Conservation (phyloP, 2,113 vertebrate genomes). For the Dipodomys spectabilis region DNA sequence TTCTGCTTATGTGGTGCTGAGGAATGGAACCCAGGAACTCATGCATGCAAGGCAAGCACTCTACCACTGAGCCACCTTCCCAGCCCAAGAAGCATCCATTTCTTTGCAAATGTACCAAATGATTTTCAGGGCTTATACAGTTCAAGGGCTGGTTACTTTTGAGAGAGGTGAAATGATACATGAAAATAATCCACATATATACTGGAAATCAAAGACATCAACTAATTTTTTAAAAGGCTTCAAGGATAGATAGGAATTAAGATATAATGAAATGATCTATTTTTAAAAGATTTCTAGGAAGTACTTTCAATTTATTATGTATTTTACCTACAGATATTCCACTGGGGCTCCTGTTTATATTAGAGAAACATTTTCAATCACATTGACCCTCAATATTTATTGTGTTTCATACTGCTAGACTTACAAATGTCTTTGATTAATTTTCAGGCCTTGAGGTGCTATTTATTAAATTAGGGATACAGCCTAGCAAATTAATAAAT, state of each 20-base stretch:
- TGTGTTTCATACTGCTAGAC: slow-evolving; percentile 33
- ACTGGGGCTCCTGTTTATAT: background rate
- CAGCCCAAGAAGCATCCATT: no score
- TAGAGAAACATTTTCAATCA: slow-evolving; percentile 47
- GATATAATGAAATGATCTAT: slow-evolving; percentile 13
- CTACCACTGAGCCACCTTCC: no score
- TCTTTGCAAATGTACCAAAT: no score
- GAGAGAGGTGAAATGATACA: background rate
- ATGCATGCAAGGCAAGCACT: no score
- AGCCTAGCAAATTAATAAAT: slow-evolving; percentile 75
- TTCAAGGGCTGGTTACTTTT: background rate
- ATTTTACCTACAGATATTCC: slow-evolving; percentile 47
- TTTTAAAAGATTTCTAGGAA: slow-evolving; percentile 42
- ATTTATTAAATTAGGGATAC: slow-evolving; percentile 72
- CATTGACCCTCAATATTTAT: slow-evolving; percentile 49
- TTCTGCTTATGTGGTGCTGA: no score
- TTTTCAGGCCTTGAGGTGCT: slow-evolving; percentile 65
- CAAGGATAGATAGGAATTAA: slow-evolving; percentile 38
- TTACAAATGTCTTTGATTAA: slow-evolving; percentile 64
- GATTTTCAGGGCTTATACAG: no score
- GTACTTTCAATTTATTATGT: slow-evolving; percentile 23
- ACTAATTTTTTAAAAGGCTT: slow-evolving; percentile 58
- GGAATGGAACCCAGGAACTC: no score
- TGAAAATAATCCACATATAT: slow-evolving; percentile 32
- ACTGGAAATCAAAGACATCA: slow-evolving; percentile 12